Evolutionary conservation across 2,113 vertebrate genomes (phyloP).

Genomic region (Sylvicapra grimmia): DNA sequence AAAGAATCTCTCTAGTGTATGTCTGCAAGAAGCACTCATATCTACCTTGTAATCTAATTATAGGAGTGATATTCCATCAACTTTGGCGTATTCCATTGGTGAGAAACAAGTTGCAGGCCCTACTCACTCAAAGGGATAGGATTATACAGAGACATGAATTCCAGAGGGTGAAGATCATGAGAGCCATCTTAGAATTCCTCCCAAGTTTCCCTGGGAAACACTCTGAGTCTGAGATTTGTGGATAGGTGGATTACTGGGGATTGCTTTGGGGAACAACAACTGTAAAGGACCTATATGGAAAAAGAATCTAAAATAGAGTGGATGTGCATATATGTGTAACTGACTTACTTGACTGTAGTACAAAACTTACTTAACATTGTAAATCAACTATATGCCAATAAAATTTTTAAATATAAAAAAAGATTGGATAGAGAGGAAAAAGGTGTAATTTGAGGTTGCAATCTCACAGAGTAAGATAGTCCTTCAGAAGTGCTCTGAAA

Average conservation of each 20-base stretch:
- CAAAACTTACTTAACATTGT: not conserved
- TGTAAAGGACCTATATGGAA: not conserved
- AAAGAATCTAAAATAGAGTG: not conserved
- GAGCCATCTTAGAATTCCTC: not conserved
- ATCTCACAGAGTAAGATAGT: not conserved
- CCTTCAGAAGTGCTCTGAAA: not conserved
- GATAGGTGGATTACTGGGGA: not conserved
- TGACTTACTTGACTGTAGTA: not conserved
- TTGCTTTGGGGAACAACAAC: not conserved
- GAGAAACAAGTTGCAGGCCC: not conserved
- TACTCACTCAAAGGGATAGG: not conserved
- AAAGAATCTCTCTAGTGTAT: not conserved
- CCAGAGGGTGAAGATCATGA: not conserved
- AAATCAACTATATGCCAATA: not conserved
- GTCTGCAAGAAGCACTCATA: not conserved
- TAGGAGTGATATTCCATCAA: not conserved
- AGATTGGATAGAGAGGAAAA: not conserved
- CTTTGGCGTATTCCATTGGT: not conserved
- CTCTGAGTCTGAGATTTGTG: not conserved
- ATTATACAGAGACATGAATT: not conserved
- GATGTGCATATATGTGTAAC: not conserved
- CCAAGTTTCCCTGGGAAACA: not conserved
- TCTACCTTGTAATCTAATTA: not conserved
- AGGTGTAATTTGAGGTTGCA: not conserved
- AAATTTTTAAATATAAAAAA: not conserved